Evolutionary conservation across 2,888 invertebrate species (phyloP), one percentile per base, ranked within the genome.

Genomic region (Ceramica pisi): DNA sequence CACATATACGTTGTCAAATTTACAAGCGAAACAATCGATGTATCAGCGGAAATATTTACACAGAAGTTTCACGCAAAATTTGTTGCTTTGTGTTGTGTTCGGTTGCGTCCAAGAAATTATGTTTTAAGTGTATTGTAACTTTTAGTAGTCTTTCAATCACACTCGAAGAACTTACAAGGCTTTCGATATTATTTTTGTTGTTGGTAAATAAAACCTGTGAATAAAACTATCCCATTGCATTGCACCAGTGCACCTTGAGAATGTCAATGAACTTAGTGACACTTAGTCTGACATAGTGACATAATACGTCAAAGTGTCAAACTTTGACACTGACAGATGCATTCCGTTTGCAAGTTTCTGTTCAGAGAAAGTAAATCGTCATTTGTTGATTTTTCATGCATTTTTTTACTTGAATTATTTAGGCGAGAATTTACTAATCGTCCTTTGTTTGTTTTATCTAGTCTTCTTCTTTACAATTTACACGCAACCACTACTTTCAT

Each of bases 41-140:
- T 89, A 89, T 86, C 87, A 81, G 82, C 86, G 86, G 88, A 88
- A 88, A 88, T 89, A 88, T 92, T 92, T 92, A 89, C 89, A 90
- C 91, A 91, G 90, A 82, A 84, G 88, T 86, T 87, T 83, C 84
- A 84, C 75, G 71, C 76, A 82, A 56, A 35, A 35, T 71, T 77
- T 71, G 65, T 71, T 70, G 69, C 41, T 38, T 57, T 51, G 51
- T 2, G 12, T 57, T 51, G 51, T 2, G 12, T 12, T 51, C 12
- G 60, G 44, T 68, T 55, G 65, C 60, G 71, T 64, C 55, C 75
- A 66, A 71, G n/a, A 72, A 65, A 69, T n/a, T 57, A 7, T 12
- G n/a, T 56, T 68, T 64, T 48, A 48, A 21, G 44, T 59, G 9
- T 60, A 21, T 53, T 55, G 19, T 19, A 56, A 64, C 31, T 4